phyloP scores from a whole-genome alignment of 1,140 invertebrate species.

The Glossosoma conforme region DNA sequence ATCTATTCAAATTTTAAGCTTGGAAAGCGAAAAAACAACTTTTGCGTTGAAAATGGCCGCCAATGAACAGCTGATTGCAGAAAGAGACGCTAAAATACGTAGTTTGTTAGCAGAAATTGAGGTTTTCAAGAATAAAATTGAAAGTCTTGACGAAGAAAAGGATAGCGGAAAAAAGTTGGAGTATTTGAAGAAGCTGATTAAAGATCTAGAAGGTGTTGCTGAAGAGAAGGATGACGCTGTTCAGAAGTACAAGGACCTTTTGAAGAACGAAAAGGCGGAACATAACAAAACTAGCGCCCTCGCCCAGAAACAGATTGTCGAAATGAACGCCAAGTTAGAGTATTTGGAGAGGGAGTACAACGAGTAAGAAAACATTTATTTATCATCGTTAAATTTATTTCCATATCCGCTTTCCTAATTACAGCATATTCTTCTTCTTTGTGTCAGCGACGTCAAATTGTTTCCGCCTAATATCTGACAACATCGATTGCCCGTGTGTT shows the following conservation, averaged over 20 bases:
- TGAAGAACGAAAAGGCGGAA: conserved; percentile 41
- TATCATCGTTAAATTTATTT: too few species aligned
- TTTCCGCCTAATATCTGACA: too few species aligned
- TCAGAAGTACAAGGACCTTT: conserved; percentile 40
- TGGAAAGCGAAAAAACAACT: conserved; percentile 34
- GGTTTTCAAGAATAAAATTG: conserved; percentile 34
- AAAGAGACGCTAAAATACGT: conserved; percentile 36
- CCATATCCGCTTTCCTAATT: too few species aligned
- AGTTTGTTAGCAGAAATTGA: conserved; percentile 32
- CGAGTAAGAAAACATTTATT: conserved; percentile 34
- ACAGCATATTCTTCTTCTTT: too few species aligned
- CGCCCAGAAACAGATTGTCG: conserved; percentile 34
- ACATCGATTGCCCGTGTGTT: too few species aligned
- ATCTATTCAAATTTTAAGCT: conserved; percentile 32
- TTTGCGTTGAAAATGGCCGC: conserved; percentile 34
- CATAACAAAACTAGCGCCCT: conserved; percentile 34
- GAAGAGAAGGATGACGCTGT: conserved; percentile 40
- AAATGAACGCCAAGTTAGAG: conserved; percentile 37
- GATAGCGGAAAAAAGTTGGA: conserved; percentile 16
- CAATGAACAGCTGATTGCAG: conserved; percentile 31
- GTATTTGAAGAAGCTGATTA: conserved; percentile 34
- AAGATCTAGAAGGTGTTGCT: conserved; percentile 40
- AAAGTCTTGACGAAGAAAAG: conserved; percentile 34
- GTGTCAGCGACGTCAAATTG: too few species aligned
- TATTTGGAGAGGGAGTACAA: conserved; percentile 39